Base-by-base conservation (phyloP, 2,888 invertebrate genomes). In the Dryobota labecula region DNA sequence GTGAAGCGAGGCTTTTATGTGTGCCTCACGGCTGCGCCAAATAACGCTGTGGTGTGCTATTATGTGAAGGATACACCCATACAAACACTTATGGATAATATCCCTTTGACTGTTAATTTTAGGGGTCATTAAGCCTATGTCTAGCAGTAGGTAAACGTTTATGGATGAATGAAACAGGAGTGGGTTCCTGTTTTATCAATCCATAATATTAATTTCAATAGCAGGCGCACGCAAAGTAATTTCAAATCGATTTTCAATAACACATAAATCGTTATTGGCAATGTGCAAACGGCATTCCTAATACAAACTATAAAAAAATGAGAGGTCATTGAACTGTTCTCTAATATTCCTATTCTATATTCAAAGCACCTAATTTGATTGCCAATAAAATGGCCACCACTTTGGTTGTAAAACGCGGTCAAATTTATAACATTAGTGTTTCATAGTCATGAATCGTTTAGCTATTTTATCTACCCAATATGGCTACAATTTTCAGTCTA, bases 351-450 rank as follows among this genome's bases (percentile, higher is more conserved):
- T 27, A 80, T 69, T 78, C 64, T 61, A 69, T 64, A 78, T 80
- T 80, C 80, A 65, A 75, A 76, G 30, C 78, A 80, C 56, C 65
- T 80, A 80, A 73, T 76, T 73, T 80, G 36, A 67, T 80, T 63
- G 80, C 45, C 77, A 54, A 74, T 80, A 74, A 80, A 77, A 77
- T 67, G 54, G 69, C 56, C 36, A 54, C 36, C 36, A 27, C 27
- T 54, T 54, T 47, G 74, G 58, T 62, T 57, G 43, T 47, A 56
- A 61, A 68, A 67, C 60, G 63, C 80, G 69, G 76, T 80, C 70
- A 80, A 53, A 74, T 80, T 68, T 56, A 75, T 78, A 64, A 79
- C 43, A 63, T 74, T 74, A 57, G 2, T 30, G 61, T 62, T 61
- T 51, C 53, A 57, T 51, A 79, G 79, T 65, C 65, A 53, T 64